Evolutionary conservation across 1,140 invertebrate genomes (phyloP).

Genomic region (Vanessa atalanta): DNA sequence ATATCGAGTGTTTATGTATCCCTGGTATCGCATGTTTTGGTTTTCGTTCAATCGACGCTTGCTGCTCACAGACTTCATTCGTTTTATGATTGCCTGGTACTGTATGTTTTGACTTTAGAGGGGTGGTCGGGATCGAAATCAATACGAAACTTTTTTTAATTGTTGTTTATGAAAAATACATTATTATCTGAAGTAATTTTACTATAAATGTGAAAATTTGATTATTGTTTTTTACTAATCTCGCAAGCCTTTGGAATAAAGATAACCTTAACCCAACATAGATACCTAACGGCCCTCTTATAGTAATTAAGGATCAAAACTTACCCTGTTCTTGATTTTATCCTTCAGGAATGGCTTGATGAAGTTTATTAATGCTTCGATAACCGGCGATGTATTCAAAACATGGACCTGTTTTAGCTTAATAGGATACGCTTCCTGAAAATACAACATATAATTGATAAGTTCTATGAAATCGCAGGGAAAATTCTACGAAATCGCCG

Average conservation of each 20-base stretch:
- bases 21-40: conserved; percentile 19
- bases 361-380: conserved; percentile 89
- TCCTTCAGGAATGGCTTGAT: conserved; percentile 92
- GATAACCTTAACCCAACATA: background rate
- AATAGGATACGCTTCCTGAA: conserved; percentile 89
- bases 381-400: conserved; percentile 89
- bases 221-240: too few species aligned
- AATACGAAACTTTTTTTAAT: background rate
- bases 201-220: too few species aligned
- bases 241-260: too few species aligned
- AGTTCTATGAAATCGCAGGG: too few species aligned
- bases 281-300: too few species aligned
- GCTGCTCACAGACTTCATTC: background rate
- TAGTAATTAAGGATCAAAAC: conserved; percentile 16
- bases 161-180: too few species aligned
- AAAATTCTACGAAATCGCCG: too few species aligned
- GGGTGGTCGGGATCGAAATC: background rate
- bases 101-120: background rate
- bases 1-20: background rate
- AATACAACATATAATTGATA: background rate
- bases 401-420: conserved; percentile 92
- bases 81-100: background rate
- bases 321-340: conserved; percentile 87
- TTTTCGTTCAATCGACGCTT: conserved; percentile 1
- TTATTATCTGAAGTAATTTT: too few species aligned